Evolutionary conservation across 1,140 invertebrate species (phyloP), one percentile per base, ranked within the genome.

Genomic region (Acarapis woodi): DNA sequence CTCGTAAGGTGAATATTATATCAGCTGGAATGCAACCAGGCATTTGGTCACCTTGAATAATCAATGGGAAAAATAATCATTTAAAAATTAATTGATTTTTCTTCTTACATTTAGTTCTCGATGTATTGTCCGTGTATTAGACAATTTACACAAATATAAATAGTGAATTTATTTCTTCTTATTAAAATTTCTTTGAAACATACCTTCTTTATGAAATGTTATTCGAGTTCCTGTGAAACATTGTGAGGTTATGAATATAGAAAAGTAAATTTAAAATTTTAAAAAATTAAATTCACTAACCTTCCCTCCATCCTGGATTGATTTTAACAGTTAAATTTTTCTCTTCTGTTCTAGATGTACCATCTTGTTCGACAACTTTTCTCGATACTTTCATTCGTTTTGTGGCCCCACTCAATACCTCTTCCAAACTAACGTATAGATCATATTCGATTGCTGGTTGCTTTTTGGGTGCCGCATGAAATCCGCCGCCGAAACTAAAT

Each of bases 321-420:
- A 99, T 80, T 46, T 82, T 83, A 42, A 99, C 94, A 0, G 85
- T 94, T 6, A 99, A 59, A 29, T 96, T 80, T 63, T 99, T 99
- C 51, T 97, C 90, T 54, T 96, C 82, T 48, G 88, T 85, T 45
- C 71, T 71, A 6, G 56, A 57, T 0, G 71, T 67, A 32, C 80
- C 82, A 56, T 94, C 82, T 3, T 69, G 56, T 47, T 73, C 70
- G 4, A 78, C 55, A 16, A 94, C 78, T 48, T 73, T 70, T 44
- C 83, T 65, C 15, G 83, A 90, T 35, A 99, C 97, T 60, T 96
- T 97, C 88, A 99, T 97, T 59, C 96, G 97, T 58, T 97, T 99
- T 1, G 78, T 80, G 54, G 83, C 93, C 19, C 90, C 90, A 42
- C 67, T 68, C 8, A 71, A 64, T 43, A 93, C 77, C 48, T 93